phyloP scores from a whole-genome alignment of 2,797 vertebrate genomes.

The Lutjanus campechanus region DNA sequence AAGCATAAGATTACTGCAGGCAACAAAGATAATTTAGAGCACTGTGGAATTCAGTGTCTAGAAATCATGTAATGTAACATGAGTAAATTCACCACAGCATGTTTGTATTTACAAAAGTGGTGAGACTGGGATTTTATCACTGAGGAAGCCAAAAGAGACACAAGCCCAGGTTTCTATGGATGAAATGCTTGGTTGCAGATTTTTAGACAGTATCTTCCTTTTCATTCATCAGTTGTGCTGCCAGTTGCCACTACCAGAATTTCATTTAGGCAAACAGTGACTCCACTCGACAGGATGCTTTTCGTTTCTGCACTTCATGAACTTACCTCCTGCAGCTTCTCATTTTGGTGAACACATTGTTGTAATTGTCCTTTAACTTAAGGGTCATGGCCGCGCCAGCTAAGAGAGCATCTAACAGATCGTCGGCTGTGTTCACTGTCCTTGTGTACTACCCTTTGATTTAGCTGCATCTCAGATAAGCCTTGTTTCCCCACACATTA shows the following conservation, averaged over 20 bases:
- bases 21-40: not conserved
- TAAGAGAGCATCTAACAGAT: not conserved
- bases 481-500: slow-evolving; percentile 21
- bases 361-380: slow-evolving; percentile 14
- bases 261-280: not conserved
- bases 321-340: not conserved
- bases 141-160: not conserved
- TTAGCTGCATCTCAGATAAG: slow-evolving; percentile 1
- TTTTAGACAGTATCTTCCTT: not conserved
- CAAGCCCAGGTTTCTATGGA: slow-evolving; percentile 11
- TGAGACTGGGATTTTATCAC: not conserved
- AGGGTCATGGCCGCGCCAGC: not conserved
- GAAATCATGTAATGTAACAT: not conserved
- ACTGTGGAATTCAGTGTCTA: not conserved
- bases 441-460: not conserved
- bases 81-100: not conserved
- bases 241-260: not conserved
- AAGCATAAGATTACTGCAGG: not conserved
- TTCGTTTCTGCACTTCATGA: not conserved
- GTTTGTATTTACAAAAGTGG: not conserved
- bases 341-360: not conserved
- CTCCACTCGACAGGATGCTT: not conserved
- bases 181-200: not conserved
- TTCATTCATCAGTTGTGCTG: not conserved
- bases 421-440: not conserved